Percentiles rank a stretch among this genome's conserved stretches.
These are phyloP conservation scores for Microplitis manilae DNA, from an alignment of 2,888 invertebrate species.

Conservation along the genomic window DNA sequence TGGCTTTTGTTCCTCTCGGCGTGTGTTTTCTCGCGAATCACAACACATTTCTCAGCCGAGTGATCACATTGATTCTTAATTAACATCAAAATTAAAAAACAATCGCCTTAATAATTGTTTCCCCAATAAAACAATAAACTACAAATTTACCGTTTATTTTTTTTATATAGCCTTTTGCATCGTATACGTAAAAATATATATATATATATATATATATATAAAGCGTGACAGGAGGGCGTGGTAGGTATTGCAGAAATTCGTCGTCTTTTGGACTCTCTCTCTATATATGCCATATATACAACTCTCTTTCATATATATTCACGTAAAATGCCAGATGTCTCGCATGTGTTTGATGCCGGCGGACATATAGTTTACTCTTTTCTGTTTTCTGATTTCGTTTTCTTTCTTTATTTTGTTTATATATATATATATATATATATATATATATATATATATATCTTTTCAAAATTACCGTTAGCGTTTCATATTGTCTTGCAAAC, in stretches of 20 bases:
- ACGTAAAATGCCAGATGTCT: slow-evolving; percentile 71
- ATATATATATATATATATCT: background rate
- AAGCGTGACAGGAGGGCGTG: slow-evolving; percentile 69
- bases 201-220: slow-evolving; percentile 25
- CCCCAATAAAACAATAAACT: slow-evolving; percentile 54
- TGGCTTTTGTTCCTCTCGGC: slow-evolving; percentile 43
- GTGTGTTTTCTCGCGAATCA: slow-evolving; percentile 41
- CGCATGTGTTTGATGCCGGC: slow-evolving; percentile 67
- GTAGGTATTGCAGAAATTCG: slow-evolving; percentile 68
- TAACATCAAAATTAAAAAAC: slow-evolving; percentile 66
- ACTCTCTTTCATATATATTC: slow-evolving; percentile 49
- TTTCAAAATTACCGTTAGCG: slow-evolving; percentile 4
- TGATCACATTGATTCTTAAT: slow-evolving; percentile 69
- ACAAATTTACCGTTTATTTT: slow-evolving; percentile 55
- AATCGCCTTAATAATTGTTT: slow-evolving; percentile 66
- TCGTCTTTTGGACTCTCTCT: slow-evolving; percentile 64
- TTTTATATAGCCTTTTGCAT: background rate
- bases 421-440: background rate
- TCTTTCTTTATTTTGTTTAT: background rate
- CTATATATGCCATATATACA: background rate
- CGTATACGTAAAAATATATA: background rate
- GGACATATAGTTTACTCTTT: slow-evolving; percentile 38
- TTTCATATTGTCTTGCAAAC: background rate
- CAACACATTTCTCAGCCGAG: slow-evolving; percentile 58
- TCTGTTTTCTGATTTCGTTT: slow-evolving; percentile 27